Evolutionary conservation across 1,140 invertebrate genomes (phyloP), one percentile per base, ranked within the genome.

Genomic region (Drosophila santomea): DNA sequence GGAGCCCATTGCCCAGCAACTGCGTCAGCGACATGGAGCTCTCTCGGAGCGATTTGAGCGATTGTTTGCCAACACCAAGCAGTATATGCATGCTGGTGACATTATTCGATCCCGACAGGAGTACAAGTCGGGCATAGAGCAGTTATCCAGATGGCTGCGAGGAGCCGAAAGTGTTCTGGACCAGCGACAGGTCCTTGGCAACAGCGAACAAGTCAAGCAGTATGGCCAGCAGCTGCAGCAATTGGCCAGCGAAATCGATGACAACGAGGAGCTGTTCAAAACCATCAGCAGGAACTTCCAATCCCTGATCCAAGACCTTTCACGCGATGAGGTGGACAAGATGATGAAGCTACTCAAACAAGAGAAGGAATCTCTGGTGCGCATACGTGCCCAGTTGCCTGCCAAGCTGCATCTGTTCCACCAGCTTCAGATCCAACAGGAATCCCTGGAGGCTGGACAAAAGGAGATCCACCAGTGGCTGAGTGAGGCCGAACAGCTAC

Each of bases 341-440:
- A 97, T 98, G 95, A 97, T 98, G 96, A 95, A 95, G 41, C 96
- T 96, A 2, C 92, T 99, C 25, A 98, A 98, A 91, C 96, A 96
- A 80, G 96, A 98, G 80, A 97, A 97, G 92, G 97, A 98, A 92
- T 94, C 95, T 2, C 93, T 98, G 17, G 96, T 98, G 0, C 95
- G 94, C 81, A 95, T 98, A 6, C 94, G 97, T 48, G 97, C 97
- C 6, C 94, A 95, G 58, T 95, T 98, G 51, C 96, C 97, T 0
- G 94, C 95, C 61, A 96, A 97, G 71, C 92, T 98, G 52, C 96
- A 97, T 84, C 93, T 96, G 12, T 96, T 96, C 89, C 95, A 97
- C 77, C 97, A 98, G 90, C 91, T 98, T 8, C 91, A 98, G 23
- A 96, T 97, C 0, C 97, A 99, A 86, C 96, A 98, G 83, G 97